These are phyloP conservation scores for Spodoptera frugiperda DNA, from an alignment of 1,140 invertebrate species.

Conservation along the genomic window DNA sequence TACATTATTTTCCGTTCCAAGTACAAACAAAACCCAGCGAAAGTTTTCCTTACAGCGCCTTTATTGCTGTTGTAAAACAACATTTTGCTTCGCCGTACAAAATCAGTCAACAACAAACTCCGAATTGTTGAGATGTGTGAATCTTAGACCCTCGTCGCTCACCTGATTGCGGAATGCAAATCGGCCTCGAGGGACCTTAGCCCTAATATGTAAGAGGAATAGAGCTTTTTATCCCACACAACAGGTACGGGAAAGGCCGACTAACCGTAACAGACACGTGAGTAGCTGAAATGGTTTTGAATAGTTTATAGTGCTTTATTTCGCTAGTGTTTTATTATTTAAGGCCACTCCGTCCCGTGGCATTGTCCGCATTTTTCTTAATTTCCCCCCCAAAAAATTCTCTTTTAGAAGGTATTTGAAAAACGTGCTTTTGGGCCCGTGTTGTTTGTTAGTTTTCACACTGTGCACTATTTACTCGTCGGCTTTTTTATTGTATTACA, in stretches of 20 bases:
- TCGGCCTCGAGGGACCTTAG: slow-evolving; percentile 54
- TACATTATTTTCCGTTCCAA: slow-evolving; percentile 15
- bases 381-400: slow-evolving; percentile 29
- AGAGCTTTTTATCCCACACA: slow-evolving; percentile 53
- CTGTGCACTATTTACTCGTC: slow-evolving; percentile 7
- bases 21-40: slow-evolving; percentile 1
- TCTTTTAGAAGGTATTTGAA: slow-evolving; percentile 20
- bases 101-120: slow-evolving; percentile 58
- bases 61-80: slow-evolving; percentile 51
- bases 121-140: slow-evolving; percentile 54
- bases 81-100: slow-evolving; percentile 54
- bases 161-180: slow-evolving; percentile 64
- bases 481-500: background rate
- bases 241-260: slow-evolving; percentile 31
- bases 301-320: slow-evolving; percentile 61
- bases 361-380: slow-evolving; percentile 42
- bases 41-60: slow-evolving; percentile 29
- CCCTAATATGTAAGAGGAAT: slow-evolving; percentile 51
- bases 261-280: slow-evolving; percentile 56
- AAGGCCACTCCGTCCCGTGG: slow-evolving; percentile 40
- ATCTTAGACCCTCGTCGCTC: slow-evolving; percentile 61
- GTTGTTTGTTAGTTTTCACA: slow-evolving; percentile 33
- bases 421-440: slow-evolving; percentile 21
- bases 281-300: slow-evolving; percentile 56
- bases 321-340: slow-evolving; percentile 57